Percentiles rank a stretch among this genome's conserved stretches.
These are phyloP conservation scores for Oxyscelio sp. DNA, from an alignment of 2,888 invertebrate species.

Conservation along the genomic window DNA sequence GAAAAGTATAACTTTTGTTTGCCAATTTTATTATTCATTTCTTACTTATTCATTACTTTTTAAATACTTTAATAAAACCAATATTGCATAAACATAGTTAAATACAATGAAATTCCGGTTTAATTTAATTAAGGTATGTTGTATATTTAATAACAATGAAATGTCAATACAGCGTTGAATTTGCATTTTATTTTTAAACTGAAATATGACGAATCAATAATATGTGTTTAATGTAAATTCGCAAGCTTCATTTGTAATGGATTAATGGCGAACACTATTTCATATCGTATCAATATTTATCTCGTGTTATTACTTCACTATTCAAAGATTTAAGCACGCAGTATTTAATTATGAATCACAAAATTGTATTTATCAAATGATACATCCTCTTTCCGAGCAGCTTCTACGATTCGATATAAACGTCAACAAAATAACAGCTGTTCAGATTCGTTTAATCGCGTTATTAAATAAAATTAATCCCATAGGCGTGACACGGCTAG, in stretches of 20 bases:
- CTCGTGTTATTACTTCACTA: slow-evolving; percentile 46
- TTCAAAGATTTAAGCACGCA: slow-evolving; percentile 36
- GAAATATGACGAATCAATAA: slow-evolving; percentile 35
- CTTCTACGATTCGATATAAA: slow-evolving; percentile 20
- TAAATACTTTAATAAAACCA: too few species aligned
- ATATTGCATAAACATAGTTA: too few species aligned
- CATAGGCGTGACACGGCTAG: neutral
- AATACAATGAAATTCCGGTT: too few species aligned
- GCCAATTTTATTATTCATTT: too few species aligned
- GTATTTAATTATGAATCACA: slow-evolving; percentile 42
- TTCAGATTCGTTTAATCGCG: neutral
- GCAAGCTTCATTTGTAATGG: slow-evolving; percentile 28
- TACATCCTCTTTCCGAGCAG: neutral
- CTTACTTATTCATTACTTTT: too few species aligned
- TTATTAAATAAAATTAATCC: slow-evolving; percentile 20
- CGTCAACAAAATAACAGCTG: slow-evolving; percentile 6
- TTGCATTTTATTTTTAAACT: slow-evolving; percentile 16
- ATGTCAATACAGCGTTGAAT: too few species aligned
- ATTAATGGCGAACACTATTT: slow-evolving; percentile 25
- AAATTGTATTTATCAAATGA: slow-evolving; percentile 40
- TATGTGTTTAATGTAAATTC: slow-evolving; percentile 47
- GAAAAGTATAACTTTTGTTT: too few species aligned
- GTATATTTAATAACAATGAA: too few species aligned
- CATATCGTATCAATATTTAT: slow-evolving; percentile 55
- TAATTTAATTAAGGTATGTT: too few species aligned